Evolutionary conservation across 2,888 invertebrate genomes (phyloP).

Genomic region (Chouioia cunea): DNA sequence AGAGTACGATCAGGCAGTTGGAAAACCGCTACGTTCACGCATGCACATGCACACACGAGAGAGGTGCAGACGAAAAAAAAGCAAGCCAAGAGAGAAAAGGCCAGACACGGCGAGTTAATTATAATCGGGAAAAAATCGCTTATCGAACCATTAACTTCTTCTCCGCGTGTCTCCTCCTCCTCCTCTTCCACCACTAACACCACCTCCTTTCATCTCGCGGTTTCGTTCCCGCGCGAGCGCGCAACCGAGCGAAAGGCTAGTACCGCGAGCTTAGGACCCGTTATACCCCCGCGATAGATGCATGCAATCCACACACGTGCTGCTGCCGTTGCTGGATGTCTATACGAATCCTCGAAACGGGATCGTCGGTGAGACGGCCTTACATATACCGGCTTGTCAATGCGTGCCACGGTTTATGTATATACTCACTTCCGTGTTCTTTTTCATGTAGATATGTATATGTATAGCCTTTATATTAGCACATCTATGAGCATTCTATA

Average conservation of each 20-base stretch:
- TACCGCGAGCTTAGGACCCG: constrained; percentile 22
- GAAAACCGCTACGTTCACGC: constrained; percentile 31
- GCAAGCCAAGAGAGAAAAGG: constrained; percentile 12
- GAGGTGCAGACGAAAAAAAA: constrained; percentile 4
- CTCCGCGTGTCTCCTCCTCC: constrained; percentile 3
- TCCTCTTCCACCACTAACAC: constrained; percentile 3
- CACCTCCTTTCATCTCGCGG: constrained; percentile 11
- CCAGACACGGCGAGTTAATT: constrained; percentile 45
- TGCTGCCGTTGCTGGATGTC: constrained; percentile 1
- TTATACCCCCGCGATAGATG: constrained; percentile 23
- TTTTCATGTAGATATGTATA: not conserved
- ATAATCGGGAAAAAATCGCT: constrained; percentile 48
- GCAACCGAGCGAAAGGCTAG: constrained; percentile 25
- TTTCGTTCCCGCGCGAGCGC: constrained; percentile 20
- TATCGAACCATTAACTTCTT: constrained; percentile 48
- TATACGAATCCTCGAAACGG: constrained; percentile 42
- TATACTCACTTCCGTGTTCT: constrained; percentile 7
- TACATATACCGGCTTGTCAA: constrained; percentile 21
- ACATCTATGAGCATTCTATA: no score
- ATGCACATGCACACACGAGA: constrained; percentile 16
- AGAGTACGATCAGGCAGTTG: constrained; percentile 24
- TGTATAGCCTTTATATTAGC: no score
- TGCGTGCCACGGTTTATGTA: constrained; percentile 6
- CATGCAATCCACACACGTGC: constrained; percentile 17
- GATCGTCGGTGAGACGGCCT: constrained; percentile 25